Evolutionary conservation across 2,888 invertebrate species (phyloP).

Genomic region (Thysanoteuthis rhombus): DNA sequence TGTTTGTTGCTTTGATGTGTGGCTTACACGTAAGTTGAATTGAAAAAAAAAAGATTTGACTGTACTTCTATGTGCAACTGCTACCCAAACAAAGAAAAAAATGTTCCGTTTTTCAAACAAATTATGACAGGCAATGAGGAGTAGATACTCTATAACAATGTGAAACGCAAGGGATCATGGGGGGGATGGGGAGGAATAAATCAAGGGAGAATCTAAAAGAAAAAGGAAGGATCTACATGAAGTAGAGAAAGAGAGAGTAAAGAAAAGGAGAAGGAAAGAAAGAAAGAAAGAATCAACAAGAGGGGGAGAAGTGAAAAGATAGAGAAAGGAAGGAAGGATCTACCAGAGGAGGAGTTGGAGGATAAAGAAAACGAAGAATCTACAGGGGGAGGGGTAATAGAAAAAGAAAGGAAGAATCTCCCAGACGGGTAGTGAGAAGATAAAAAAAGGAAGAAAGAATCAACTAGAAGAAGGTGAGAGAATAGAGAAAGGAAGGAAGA

Average conservation of each 20-base stretch:
- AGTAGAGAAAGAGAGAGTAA: neutral
- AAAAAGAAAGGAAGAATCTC: neutral
- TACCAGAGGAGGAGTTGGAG: rapidly evolving
- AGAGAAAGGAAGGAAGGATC: too few relatives aligned
- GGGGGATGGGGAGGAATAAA: too few relatives aligned
- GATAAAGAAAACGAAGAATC: neutral
- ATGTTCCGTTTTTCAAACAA: too few relatives aligned
- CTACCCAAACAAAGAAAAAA: too few relatives aligned
- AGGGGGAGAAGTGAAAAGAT: neutral
- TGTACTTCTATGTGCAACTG: too few relatives aligned
- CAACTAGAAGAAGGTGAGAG: neutral
- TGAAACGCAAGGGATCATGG: too few relatives aligned
- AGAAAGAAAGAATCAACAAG: neutral
- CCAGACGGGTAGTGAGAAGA: neutral
- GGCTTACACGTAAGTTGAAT: too few relatives aligned
- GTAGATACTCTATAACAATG: too few relatives aligned
- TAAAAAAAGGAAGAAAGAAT: neutral
- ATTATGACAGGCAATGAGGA: too few relatives aligned
- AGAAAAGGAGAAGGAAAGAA: too few relatives aligned
- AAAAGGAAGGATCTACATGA: neutral
- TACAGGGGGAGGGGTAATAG: rapidly evolving
- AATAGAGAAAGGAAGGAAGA: neutral
- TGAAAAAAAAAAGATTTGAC: too few relatives aligned
- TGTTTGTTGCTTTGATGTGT: too few relatives aligned
- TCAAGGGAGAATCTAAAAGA: neutral